phyloP scores from a whole-genome alignment of 2,888 invertebrate genomes.

The Dromius quadrimaculatus region DNA sequence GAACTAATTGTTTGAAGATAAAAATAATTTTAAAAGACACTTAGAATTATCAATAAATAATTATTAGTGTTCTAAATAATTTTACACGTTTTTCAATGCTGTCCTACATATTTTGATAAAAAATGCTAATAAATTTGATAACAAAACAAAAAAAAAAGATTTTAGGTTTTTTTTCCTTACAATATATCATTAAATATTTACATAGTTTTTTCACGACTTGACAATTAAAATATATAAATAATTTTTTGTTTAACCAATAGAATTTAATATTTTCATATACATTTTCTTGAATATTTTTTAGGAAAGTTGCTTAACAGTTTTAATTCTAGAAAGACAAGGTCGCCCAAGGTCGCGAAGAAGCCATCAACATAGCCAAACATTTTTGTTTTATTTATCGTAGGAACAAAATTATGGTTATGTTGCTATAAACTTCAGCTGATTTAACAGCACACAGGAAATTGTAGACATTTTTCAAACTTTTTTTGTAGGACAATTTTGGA shows the following conservation, averaged over 20 bases:
- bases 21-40: too few species aligned
- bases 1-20: too few species aligned
- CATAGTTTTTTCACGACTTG: neutral
- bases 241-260: too few species aligned
- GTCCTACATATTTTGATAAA: conserved; percentile 8
- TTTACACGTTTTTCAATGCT: neutral
- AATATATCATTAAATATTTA: too few species aligned
- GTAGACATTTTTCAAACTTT: neutral
- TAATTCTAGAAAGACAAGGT: neutral
- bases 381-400: neutral
- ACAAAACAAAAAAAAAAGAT: conserved; percentile 8
- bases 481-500: too few species aligned
- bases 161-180: neutral
- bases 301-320: neutral
- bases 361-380: neutral
- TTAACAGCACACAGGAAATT: conserved; percentile 7
- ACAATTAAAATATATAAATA: neutral
- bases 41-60: too few species aligned
- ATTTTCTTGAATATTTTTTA: too few species aligned
- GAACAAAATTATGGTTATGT: too few species aligned
- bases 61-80: too few species aligned
- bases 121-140: neutral
- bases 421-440: neutral
- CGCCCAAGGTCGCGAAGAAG: neutral
- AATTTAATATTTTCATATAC: too few species aligned